phyloP scores from a whole-genome alignment of 1,140 invertebrate species.

The Conus ventricosus region DNA sequence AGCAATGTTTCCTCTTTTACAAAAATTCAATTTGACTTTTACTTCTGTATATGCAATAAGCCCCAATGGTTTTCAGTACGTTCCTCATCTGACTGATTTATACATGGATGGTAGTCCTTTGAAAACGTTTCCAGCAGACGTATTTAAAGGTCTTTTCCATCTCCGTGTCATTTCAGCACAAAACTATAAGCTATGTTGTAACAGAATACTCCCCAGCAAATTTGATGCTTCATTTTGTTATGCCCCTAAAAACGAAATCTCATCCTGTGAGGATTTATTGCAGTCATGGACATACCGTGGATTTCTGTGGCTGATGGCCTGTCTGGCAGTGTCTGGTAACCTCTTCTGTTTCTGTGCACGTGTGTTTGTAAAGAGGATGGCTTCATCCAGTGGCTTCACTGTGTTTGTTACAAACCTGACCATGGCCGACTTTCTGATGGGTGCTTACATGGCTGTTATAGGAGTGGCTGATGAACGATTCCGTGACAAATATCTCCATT shows the following conservation, averaged over 20 bases:
- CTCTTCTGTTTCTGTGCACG: constrained; percentile 28
- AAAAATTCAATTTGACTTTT: constrained; percentile 13
- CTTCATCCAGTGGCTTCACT: constrained; percentile 33
- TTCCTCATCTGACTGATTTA: neutral
- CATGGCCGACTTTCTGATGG: constrained; percentile 37
- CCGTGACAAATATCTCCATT: constrained; percentile 54
- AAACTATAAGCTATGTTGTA: constrained; percentile 48
- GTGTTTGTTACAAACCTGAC: constrained; percentile 53
- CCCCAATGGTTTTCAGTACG: neutral
- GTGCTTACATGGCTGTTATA: constrained; percentile 31
- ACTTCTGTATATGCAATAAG: neutral
- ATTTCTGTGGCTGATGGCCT: constrained; percentile 48
- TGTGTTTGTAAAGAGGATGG: neutral
- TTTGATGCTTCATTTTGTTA: constrained; percentile 27
- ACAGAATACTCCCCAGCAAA: constrained; percentile 22
- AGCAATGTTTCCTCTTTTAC: neutral
- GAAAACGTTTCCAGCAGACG: neutral
- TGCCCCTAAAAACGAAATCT: constrained; percentile 45
- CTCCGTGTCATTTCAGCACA: constrained; percentile 36
- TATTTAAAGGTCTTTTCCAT: constrained; percentile 30
- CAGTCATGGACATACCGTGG: constrained; percentile 35
- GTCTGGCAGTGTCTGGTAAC: constrained; percentile 53
- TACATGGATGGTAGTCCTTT: neutral
- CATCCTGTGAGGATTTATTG: constrained; percentile 54
- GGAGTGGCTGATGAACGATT: constrained; percentile 34